Conservation (phyloP, 2,797 vertebrate genomes). For the Taenioides sp. region DNA sequence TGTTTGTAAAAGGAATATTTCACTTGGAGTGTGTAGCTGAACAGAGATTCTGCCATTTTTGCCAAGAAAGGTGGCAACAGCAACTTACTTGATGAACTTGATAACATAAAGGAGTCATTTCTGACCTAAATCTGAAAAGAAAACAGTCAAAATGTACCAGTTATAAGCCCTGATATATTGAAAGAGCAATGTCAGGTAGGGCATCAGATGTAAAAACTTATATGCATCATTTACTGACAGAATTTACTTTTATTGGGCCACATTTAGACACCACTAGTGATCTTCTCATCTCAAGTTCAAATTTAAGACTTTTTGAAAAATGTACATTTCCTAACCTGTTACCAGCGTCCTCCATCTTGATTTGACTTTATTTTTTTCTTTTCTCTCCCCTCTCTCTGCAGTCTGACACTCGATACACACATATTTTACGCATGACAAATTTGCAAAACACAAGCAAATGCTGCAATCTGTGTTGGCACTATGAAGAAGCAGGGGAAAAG, state of each 20-base stretch:
- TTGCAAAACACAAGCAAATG: conserved; percentile 39
- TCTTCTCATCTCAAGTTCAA: neutral
- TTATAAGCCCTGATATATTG: too few relatives aligned
- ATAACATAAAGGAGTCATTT: too few relatives aligned
- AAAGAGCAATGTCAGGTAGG: neutral
- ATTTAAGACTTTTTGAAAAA: neutral
- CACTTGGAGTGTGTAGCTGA: too few relatives aligned
- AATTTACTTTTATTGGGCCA: neutral
- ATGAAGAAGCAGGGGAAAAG: conserved; percentile 17
- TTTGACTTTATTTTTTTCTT: conserved; percentile 18
- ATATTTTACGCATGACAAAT: conserved; percentile 41
- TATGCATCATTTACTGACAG: neutral
- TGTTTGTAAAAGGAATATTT: too few relatives aligned
- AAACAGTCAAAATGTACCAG: too few relatives aligned
- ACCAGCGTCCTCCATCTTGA: neutral
- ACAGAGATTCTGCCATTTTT: neutral
- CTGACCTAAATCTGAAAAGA: too few relatives aligned
- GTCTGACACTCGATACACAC: conserved; percentile 32
- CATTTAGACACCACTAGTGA: neutral
- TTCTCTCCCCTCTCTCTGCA: conserved; percentile 7
- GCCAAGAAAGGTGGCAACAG: neutral
- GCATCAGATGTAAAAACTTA: neutral
- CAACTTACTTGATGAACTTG: too few relatives aligned
- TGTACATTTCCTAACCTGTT: neutral
- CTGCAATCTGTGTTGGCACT: conserved; percentile 35